These are phyloP conservation scores for Sphenopsis melanotis DNA, from an alignment of 2,797 vertebrate genomes.

Conservation along the genomic window DNA sequence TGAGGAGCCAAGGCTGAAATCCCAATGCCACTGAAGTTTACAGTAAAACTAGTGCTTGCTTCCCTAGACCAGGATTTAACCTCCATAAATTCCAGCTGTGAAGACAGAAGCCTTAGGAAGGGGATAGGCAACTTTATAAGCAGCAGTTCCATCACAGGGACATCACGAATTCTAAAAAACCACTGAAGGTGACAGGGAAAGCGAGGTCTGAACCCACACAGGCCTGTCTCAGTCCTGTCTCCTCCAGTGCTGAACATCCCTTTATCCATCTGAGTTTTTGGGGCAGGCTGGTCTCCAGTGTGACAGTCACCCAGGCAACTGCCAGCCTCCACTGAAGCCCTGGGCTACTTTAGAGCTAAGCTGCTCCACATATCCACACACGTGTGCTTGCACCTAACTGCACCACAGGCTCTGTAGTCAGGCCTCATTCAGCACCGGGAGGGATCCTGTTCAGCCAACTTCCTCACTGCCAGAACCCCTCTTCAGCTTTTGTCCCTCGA, in stretches of 20 bases:
- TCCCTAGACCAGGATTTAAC: neutral
- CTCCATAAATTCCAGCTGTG: neutral
- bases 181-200: neutral
- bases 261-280: neutral
- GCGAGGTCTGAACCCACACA: neutral
- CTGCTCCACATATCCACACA: neutral
- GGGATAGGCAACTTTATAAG: neutral
- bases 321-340: neutral
- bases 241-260: neutral
- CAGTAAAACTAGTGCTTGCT: neutral
- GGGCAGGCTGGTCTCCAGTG: neutral
- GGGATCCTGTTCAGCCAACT: neutral
- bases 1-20: slow-evolving; percentile 10
- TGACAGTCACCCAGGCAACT: neutral
- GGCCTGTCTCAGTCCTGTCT: neutral
- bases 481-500: neutral
- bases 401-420: neutral
- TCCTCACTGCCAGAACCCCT: neutral
- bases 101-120: neutral
- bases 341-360: neutral
- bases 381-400: neutral
- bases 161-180: neutral
- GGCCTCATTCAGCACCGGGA: neutral
- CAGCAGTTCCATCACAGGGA: neutral
- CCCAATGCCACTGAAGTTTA: neutral